Percentiles rank a stretch among this genome's conserved stretches.
Conservation (phyloP, 2,797 vertebrate species). For the Eulemur mongoz region DNA sequence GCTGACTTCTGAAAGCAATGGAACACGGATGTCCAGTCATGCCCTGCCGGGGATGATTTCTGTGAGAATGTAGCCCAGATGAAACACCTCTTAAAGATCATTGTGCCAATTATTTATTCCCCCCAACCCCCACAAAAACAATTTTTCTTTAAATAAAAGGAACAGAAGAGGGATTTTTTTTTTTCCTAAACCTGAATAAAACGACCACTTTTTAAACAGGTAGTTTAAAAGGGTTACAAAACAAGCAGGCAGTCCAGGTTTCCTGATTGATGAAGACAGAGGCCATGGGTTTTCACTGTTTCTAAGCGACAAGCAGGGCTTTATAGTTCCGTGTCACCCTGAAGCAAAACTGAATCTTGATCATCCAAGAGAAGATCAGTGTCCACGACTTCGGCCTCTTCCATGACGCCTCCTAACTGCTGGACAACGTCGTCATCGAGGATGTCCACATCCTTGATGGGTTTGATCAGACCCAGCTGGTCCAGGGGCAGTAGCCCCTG, state of each 20-base stretch:
- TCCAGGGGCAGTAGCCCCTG: constrained; percentile 86
- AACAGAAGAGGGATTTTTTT: constrained; percentile 64
- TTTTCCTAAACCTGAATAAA: constrained; percentile 81
- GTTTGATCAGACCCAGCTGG: constrained; percentile 87
- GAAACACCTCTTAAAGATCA: constrained; percentile 84
- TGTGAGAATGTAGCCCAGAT: constrained; percentile 80
- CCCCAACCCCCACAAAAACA: constrained; percentile 78
- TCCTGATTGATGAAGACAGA: constrained; percentile 75
- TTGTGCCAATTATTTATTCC: constrained; percentile 85
- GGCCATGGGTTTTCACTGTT: constrained; percentile 69
- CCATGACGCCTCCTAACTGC: constrained; percentile 87
- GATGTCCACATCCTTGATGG: constrained; percentile 83
- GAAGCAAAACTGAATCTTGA: constrained; percentile 86
- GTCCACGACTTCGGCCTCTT: constrained; percentile 86
- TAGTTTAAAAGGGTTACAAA: constrained; percentile 86
- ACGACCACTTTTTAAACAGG: constrained; percentile 84
- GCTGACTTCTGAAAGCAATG: constrained; percentile 65
- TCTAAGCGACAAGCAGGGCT: constrained; percentile 58
- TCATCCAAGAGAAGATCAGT: constrained; percentile 86
- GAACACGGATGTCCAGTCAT: constrained; percentile 47
- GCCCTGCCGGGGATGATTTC: constrained; percentile 59
- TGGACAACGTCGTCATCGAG: constrained; percentile 85
- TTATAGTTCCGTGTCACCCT: constrained; percentile 87
- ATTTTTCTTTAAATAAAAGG: constrained; percentile 75
- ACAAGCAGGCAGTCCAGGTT: constrained; percentile 81